These are phyloP conservation scores for Tipula unca DNA, from an alignment of 2,888 invertebrate genomes.

Conservation along the genomic window DNA sequence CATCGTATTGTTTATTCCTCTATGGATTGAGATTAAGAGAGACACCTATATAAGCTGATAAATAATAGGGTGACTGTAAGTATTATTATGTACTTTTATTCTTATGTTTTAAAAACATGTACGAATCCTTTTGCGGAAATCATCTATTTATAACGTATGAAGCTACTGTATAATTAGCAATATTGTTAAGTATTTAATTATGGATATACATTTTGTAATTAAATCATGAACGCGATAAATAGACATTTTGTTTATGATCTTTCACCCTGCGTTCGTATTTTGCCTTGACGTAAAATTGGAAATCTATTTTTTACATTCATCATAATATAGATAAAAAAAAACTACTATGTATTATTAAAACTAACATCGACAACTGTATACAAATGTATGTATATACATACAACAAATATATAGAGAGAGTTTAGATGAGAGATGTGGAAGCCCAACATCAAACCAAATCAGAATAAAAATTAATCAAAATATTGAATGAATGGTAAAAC, in stretches of 20 bases:
- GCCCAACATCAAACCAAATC: not conserved
- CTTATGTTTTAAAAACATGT: not conserved
- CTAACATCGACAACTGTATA: not conserved
- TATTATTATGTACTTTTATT: not conserved
- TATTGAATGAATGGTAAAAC: not conserved
- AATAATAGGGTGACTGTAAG: not conserved
- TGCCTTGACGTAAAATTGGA: not conserved
- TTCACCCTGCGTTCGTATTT: not conserved
- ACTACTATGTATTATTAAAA: not conserved
- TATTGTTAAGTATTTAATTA: not conserved
- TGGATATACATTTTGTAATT: not conserved
- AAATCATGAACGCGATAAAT: not conserved
- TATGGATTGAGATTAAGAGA: not conserved
- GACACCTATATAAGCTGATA: slow-evolving; percentile 14
- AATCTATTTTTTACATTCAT: not conserved
- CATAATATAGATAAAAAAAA: not conserved
- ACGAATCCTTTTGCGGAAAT: not conserved
- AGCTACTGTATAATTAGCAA: not conserved
- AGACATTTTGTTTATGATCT: not conserved
- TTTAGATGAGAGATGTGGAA: not conserved
- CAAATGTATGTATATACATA: not conserved
- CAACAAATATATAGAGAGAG: not conserved
- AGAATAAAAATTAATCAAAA: slow-evolving; percentile 8
- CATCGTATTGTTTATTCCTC: not conserved
- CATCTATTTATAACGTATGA: no score